These are phyloP conservation scores for Loris lydekkerianus DNA, from an alignment of 2,797 vertebrate species.

Conservation along the genomic window DNA sequence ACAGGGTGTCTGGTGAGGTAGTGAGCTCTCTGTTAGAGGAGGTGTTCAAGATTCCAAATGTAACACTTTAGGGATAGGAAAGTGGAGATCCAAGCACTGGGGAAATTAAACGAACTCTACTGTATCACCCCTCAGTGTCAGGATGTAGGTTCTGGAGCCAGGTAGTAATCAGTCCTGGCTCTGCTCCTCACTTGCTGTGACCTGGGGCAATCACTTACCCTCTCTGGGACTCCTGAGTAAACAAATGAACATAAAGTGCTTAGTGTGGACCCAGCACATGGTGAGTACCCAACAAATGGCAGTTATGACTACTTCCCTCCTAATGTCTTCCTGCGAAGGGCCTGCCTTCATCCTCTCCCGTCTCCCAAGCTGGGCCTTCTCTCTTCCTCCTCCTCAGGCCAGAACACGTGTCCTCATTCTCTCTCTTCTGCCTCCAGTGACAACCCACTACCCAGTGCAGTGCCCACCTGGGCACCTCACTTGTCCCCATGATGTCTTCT, in stretches of 20 bases:
- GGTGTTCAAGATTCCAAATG: background rate
- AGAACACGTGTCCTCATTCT: background rate
- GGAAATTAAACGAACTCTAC: background rate
- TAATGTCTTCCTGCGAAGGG: background rate
- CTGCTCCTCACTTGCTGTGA: background rate
- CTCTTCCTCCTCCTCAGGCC: background rate
- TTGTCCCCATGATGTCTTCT: background rate
- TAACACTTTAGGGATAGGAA: background rate
- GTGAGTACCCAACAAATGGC: background rate
- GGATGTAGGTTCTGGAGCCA: background rate
- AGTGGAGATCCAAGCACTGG: background rate
- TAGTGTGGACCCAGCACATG: background rate
- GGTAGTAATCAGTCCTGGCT: background rate
- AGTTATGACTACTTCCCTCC: rapidly evolving
- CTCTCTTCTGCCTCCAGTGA: background rate
- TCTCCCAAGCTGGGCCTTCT: background rate
- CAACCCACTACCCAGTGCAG: background rate
- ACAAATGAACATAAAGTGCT: background rate
- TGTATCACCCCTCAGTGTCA: background rate
- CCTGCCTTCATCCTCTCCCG: background rate
- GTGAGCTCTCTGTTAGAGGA: background rate
- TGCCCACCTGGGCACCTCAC: background rate
- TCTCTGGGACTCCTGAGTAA: background rate
- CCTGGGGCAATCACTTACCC: background rate
- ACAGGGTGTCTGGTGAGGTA: background rate